Conservation (phyloP, 2,113 vertebrate genomes). For the Planiliza haematocheilus region DNA sequence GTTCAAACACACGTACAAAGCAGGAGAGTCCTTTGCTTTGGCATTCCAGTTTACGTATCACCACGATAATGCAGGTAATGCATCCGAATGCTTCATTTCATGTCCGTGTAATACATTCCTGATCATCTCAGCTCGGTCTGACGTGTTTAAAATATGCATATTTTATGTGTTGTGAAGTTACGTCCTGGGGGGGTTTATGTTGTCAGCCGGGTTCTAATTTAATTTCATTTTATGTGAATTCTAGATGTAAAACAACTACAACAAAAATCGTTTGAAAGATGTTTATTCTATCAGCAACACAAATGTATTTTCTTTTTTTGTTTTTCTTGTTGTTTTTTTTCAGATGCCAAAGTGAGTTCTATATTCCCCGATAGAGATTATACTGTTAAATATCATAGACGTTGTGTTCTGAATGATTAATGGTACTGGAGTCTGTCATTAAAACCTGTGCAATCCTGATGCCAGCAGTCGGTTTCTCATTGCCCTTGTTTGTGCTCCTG, state of each 20-base stretch:
- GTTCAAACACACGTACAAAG: too few species aligned
- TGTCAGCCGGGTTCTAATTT: background rate
- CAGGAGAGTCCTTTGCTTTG: too few species aligned
- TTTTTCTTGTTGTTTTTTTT: slow-evolving; percentile 4
- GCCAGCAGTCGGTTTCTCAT: slow-evolving; percentile 2
- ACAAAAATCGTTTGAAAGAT: slow-evolving; percentile 34
- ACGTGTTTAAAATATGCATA: background rate
- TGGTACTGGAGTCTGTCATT: slow-evolving; percentile 43
- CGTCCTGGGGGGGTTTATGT: slow-evolving; percentile 17
- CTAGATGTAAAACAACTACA: background rate
- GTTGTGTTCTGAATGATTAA: slow-evolving; percentile 44
- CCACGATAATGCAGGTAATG: background rate
- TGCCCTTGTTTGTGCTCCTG: slow-evolving; percentile 29
- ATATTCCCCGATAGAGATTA: slow-evolving; percentile 31
- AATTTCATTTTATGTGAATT: background rate
- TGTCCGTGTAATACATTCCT: slow-evolving; percentile 14
- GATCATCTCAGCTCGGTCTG: background rate
- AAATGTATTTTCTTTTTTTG: slow-evolving; percentile 51
- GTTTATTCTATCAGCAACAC: slow-evolving; percentile 36
- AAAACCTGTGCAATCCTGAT: slow-evolving; percentile 59
- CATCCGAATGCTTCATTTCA: slow-evolving; percentile 5
- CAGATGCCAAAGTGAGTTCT: slow-evolving; percentile 16
- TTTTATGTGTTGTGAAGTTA: background rate
- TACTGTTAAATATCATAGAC: slow-evolving; percentile 28
- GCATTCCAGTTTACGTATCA: background rate